These are phyloP conservation scores for Peromyscus melanophrys DNA, from an alignment of 2,797 vertebrate species.

Conservation along the genomic window DNA sequence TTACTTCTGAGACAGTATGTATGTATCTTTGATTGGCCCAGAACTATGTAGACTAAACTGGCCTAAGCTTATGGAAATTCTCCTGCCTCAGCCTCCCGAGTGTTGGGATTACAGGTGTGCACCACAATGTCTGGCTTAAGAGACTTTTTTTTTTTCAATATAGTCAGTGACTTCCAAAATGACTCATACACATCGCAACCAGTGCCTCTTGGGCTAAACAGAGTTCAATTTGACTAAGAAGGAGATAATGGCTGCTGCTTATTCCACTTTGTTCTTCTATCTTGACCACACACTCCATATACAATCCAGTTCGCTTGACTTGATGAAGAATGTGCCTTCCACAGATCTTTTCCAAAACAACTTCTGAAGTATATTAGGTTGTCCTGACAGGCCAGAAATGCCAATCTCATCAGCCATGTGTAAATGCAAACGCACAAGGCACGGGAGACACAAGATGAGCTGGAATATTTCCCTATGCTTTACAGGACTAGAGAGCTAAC, in stretches of 20 bases:
- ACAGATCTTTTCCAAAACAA: neutral
- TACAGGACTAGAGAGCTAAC: neutral
- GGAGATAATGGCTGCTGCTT: neutral
- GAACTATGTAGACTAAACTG: neutral
- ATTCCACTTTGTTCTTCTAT: neutral
- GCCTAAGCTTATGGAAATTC: neutral
- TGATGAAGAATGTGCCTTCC: neutral
- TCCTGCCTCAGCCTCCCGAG: neutral
- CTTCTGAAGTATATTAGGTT: conserved; percentile 29
- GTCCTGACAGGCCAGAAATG: neutral
- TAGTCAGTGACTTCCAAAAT: conserved; percentile 15
- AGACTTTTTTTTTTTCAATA: conserved; percentile 20
- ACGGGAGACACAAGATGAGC: neutral
- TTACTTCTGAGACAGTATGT: neutral
- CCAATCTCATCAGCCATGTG: neutral
- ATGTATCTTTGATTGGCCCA: neutral
- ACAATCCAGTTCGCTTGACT: neutral
- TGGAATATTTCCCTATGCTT: neutral
- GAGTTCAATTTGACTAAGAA: neutral
- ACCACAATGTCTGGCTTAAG: neutral
- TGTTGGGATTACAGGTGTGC: neutral
- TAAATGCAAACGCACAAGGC: neutral
- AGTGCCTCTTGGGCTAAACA: neutral
- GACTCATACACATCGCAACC: neutral
- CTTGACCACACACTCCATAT: neutral